These are phyloP conservation scores for Brachionus sp. DNA, from an alignment of 1,140 invertebrate species.

Conservation along the genomic window DNA sequence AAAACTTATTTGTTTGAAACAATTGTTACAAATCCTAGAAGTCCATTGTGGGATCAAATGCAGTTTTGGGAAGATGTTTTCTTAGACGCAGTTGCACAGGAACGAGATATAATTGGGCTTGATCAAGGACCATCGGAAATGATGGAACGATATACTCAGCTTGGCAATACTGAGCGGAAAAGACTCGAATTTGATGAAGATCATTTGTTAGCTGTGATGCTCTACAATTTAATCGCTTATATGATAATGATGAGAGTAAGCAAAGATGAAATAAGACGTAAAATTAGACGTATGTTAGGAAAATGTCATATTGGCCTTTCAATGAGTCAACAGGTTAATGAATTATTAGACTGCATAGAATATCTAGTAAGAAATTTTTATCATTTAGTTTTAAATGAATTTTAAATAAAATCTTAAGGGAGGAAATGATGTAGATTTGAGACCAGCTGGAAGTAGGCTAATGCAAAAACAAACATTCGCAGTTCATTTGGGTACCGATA, in stretches of 20 bases:
- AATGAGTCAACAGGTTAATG: constrained; percentile 94
- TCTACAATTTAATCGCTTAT: constrained; percentile 93
- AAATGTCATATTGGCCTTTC: constrained; percentile 97
- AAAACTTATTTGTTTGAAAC: constrained; percentile 82
- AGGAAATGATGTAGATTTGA: constrained; percentile 93
- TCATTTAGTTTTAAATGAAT: not conserved
- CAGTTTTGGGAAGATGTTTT: constrained; percentile 99
- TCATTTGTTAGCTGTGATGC: constrained; percentile 82
- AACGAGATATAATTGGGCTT: constrained; percentile 98
- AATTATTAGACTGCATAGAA: constrained; percentile 87
- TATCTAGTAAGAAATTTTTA: constrained; percentile 48
- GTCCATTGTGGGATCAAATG: constrained; percentile 96
- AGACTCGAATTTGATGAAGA: constrained; percentile 97
- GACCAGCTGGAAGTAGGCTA: constrained; percentile 76
- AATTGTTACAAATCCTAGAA: constrained; percentile 62
- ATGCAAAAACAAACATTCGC: constrained; percentile 95
- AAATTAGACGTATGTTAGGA: constrained; percentile 85
- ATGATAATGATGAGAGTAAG: constrained; percentile 88
- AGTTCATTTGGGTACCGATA: constrained; percentile 86
- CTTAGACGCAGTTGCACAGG: constrained; percentile 95
- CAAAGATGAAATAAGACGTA: constrained; percentile 79
- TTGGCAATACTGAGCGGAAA: constrained; percentile 89
- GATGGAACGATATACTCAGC: constrained; percentile 69
- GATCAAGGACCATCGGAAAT: constrained; percentile 70
- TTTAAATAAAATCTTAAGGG: constrained; percentile 47